Evolutionary conservation across 2,113 vertebrate genomes (phyloP), one percentile per base, ranked within the genome.

Genomic region (Lichenostomus cassidix): DNA sequence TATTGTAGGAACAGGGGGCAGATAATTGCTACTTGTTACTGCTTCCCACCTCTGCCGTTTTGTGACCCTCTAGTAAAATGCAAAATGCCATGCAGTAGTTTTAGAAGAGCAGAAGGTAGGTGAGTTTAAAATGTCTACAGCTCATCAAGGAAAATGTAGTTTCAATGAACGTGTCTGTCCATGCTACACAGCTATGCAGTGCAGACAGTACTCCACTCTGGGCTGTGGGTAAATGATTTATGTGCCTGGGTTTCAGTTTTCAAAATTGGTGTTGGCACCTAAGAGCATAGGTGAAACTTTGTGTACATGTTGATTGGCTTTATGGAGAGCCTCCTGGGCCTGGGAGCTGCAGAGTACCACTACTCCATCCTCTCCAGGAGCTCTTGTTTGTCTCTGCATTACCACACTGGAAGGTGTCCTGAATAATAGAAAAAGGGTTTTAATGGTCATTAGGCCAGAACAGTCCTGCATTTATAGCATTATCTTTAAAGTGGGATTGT

Each of bases 271-370:
- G 6, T 20, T 60, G 16, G 5, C 28, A 24, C 0, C 0, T 62
- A 39, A 46, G 25, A 41, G 3, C 0, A 0, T 52, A 65, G 24
- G 16, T 15, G 10, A 22, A 53, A 59, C 12, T 25, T 47, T 41
- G 8, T 44, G 42, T 63, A 12, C 3, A 0, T 55, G 0, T 0
- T 7, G 37, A 10, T 22, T 0, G 1, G 19, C 33, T 29, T 86
- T 77, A 17, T 41, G 39, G 21, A 70, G 44, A 68, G 21, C 33
- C 12, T 68, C 10, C 10, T 5, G 41, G 31, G 11, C 44, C 2
- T 5, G 8, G 27, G 31, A 64, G 27, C 22, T 31, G 13, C 59
- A 41, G 5, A 12, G 3, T 15, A 10, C 29, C n/a, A 15, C 5
- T 83, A 13, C 15, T 62, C 24, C 33, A 2, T 69, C 52, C 58